Percentiles rank a stretch among this genome's conserved stretches.
These are phyloP conservation scores for Anorthoa munda DNA, from an alignment of 2,888 invertebrate genomes.

Conservation along the genomic window DNA sequence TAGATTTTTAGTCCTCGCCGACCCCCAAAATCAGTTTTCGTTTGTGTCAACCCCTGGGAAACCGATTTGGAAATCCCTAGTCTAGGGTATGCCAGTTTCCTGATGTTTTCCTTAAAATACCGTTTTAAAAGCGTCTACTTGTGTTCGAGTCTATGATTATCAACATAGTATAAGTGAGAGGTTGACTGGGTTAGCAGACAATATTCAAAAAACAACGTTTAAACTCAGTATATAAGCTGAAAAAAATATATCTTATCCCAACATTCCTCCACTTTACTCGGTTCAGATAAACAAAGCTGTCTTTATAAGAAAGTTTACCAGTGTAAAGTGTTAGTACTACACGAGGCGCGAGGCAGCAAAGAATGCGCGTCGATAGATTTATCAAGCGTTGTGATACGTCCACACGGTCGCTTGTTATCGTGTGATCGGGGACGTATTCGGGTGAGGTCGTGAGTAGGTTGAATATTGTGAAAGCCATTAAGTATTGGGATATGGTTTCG, in stretches of 20 bases:
- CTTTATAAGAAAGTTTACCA: slow-evolving; percentile 13
- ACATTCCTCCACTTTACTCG: not conserved
- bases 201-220: too few species aligned
- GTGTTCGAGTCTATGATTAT: too few species aligned
- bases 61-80: too few species aligned
- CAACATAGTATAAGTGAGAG: too few species aligned
- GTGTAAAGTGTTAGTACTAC: slow-evolving; percentile 32
- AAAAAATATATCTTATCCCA: not conserved
- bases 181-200: too few species aligned
- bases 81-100: too few species aligned
- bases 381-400: slow-evolving; percentile 55
- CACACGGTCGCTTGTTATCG: slow-evolving; percentile 51
- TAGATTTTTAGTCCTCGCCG: too few species aligned
- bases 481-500: too few species aligned
- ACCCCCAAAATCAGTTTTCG: too few species aligned
- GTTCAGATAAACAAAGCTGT: slow-evolving; percentile 18
- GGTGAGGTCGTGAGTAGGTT: slow-evolving; percentile 4
- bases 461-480: not conserved
- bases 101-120: too few species aligned
- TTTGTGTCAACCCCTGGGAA: too few species aligned
- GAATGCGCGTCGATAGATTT: slow-evolving; percentile 57
- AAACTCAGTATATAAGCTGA: not conserved
- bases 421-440: slow-evolving; percentile 39
- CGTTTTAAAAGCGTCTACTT: too few species aligned
- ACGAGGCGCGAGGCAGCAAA: slow-evolving; percentile 21